phyloP scores from a whole-genome alignment of 2,888 invertebrate genomes.

The Pollenia griseotomentosa region DNA sequence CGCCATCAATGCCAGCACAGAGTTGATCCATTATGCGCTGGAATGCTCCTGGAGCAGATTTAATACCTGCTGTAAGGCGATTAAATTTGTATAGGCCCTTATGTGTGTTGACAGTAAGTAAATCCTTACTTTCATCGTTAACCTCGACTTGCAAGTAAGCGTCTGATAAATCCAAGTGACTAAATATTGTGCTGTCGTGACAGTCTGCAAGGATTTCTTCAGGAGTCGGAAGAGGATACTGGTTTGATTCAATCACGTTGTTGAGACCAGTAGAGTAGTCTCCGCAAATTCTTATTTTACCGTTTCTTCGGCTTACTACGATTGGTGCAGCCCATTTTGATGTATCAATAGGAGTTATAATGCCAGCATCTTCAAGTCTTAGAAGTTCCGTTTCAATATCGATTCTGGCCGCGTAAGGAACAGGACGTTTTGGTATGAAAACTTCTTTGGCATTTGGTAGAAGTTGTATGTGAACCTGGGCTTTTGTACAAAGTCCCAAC shows the following conservation, averaged over 20 bases:
- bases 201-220: constrained; percentile 16
- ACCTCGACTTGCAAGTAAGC: constrained; percentile 74
- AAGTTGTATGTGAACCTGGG: constrained; percentile 30
- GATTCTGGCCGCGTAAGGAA: constrained; percentile 69
- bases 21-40: constrained; percentile 72
- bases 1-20: constrained; percentile 57
- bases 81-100: constrained; percentile 65
- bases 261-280: constrained; percentile 74
- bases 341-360: constrained; percentile 63
- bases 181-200: constrained; percentile 35
- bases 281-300: constrained; percentile 72
- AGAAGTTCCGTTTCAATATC: constrained; percentile 57
- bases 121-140: not conserved
- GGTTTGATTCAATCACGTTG: constrained; percentile 70
- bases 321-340: constrained; percentile 73
- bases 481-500: constrained; percentile 23
- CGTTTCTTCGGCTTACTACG: constrained; percentile 63
- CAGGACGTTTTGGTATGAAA: constrained; percentile 69
- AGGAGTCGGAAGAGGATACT: constrained; percentile 62
- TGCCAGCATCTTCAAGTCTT: too few relatives aligned
- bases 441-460: constrained; percentile 25
- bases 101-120: constrained; percentile 72
- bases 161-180: constrained; percentile 70
- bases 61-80: constrained; percentile 70
- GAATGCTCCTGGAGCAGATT: constrained; percentile 72